A percentile compares a stretch with the other conserved stretches of the same genome.
Conservation (phyloP, 2,888 invertebrate genomes). For the Netelia fuscicornis region DNA sequence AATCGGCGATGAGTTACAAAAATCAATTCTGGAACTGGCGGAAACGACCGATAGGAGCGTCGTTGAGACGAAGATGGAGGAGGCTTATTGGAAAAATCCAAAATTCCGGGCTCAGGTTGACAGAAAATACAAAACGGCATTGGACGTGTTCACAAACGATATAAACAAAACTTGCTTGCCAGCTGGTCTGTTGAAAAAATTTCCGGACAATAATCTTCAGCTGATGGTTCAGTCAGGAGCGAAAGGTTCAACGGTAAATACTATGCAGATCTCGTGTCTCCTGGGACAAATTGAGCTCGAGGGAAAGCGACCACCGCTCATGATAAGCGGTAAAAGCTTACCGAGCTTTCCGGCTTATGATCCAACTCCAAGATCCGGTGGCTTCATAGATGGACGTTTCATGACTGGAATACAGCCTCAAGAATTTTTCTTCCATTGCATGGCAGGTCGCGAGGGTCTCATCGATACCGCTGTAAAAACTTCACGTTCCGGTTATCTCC, state of each 20-base stretch:
- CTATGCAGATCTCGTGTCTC: conserved; percentile 99
- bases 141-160: conserved; percentile 95
- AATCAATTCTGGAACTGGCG: conserved; percentile 89
- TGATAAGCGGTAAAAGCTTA: conserved; percentile 96
- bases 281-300: conserved; percentile 99
- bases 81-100: conserved; percentile 89
- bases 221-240: conserved; percentile 99
- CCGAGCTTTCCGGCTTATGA: conserved; percentile 97
- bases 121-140: conserved; percentile 92
- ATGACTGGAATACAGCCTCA: conserved; percentile 99
- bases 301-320: conserved; percentile 97
- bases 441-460: conserved; percentile 99
- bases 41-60: conserved; percentile 87
- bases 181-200: conserved; percentile 93
- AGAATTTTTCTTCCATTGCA: conserved; percentile 99
- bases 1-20: conserved; percentile 78
- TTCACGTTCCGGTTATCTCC: conserved; percentile 97
- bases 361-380: conserved; percentile 95
- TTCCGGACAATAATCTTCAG: conserved; percentile 98
- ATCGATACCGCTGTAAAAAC: conserved; percentile 99
- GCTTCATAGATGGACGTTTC: conserved; percentile 98
- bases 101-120: conserved; percentile 93
- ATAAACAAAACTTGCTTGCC: conserved; percentile 95
- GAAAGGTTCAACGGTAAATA: conserved; percentile 99
- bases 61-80: conserved; percentile 89